Percentiles rank a stretch among this genome's conserved stretches.
Conservation (phyloP, 35 echinoderm and acorn worm species). For the Lytechinus pictus region DNA sequence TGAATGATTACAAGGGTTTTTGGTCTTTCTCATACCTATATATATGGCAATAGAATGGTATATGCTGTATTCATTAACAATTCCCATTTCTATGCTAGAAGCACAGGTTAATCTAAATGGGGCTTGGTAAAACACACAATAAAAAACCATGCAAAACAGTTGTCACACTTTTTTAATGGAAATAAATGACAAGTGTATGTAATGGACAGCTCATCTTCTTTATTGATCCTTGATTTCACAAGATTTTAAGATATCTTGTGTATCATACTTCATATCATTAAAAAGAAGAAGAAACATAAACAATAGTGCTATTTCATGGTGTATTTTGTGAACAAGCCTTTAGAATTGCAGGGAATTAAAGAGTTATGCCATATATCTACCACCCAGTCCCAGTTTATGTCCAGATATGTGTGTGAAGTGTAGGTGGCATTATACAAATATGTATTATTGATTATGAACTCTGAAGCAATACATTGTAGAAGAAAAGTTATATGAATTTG, state of each 20-base stretch:
- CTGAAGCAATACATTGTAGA: not conserved
- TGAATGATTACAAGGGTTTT: not conserved
- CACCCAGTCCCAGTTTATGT: not conserved
- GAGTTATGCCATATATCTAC: not conserved
- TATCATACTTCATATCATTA: too few species aligned
- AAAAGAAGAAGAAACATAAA: too few species aligned
- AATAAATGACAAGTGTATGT: too few species aligned
- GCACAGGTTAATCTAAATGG: not conserved
- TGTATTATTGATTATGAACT: not conserved
- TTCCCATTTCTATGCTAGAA: not conserved
- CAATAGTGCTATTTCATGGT: too few species aligned
- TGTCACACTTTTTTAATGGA: too few species aligned
- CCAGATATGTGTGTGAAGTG: not conserved
- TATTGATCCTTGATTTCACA: too few species aligned
- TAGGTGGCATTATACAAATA: constrained; percentile 13
- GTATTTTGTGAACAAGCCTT: too few species aligned
- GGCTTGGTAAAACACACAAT: too few species aligned
- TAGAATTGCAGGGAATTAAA: not conserved
- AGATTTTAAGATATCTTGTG: too few species aligned
- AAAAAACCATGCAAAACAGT: too few species aligned
- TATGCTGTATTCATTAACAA: not conserved
- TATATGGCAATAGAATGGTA: not conserved
- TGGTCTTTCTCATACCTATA: not conserved
- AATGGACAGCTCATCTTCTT: too few species aligned
- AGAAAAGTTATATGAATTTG: not conserved